phyloP scores from a whole-genome alignment of 2,113 vertebrate genomes.

The Hippopotamus amphibius region DNA sequence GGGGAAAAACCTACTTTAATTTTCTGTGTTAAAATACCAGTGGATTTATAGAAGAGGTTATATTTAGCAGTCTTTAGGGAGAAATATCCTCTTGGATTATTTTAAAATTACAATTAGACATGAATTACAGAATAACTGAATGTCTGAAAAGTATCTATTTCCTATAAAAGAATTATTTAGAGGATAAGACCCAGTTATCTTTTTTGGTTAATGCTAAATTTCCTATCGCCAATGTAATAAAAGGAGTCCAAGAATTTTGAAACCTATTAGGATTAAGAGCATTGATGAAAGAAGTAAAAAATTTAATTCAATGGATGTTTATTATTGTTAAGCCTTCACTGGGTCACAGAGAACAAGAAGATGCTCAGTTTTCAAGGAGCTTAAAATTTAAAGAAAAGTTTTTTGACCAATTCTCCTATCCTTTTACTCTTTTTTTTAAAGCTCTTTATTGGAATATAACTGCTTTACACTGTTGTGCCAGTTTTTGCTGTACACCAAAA shows the following conservation, averaged over 20 bases:
- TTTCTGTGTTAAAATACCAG: conserved; percentile 48
- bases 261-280: background rate
- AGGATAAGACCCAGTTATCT: background rate
- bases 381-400: background rate
- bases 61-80: background rate
- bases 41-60: background rate
- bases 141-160: conserved; percentile 2
- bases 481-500: no score
- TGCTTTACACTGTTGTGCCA: no score
- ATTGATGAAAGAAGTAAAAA: background rate
- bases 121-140: background rate
- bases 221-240: background rate
- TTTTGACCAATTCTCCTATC: background rate
- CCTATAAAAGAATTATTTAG: background rate
- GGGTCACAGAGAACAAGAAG: background rate
- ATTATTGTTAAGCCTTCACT: background rate
- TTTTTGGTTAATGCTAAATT: background rate
- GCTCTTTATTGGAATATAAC: no score
- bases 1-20: conserved; percentile 48
- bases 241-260: background rate
- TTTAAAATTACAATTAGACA: conserved; percentile 19
- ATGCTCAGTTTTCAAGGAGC: background rate
- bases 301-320: background rate
- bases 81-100: conserved; percentile 24
- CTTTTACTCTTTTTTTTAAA: background rate